Evolutionary conservation across 2,113 vertebrate genomes (phyloP).

Genomic region (Crotalus horridus): DNA sequence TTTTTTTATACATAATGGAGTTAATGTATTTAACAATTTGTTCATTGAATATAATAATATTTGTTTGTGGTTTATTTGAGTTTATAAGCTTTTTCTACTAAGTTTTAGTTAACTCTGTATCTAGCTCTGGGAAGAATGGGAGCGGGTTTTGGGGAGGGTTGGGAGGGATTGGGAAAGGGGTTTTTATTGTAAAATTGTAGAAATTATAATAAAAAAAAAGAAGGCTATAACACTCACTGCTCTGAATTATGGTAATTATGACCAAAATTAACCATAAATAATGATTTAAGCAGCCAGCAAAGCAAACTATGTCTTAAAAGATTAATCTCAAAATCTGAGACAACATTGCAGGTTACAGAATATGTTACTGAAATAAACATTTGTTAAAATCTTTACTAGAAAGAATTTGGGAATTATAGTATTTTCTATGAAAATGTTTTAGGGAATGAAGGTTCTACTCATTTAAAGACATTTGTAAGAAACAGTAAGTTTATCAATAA

Average conservation of each 20-base stretch:
- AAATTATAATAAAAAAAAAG: too few relatives aligned
- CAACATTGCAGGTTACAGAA: background rate
- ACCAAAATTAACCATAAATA: background rate
- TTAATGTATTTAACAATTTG: too few relatives aligned
- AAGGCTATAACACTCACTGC: background rate
- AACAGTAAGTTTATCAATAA: constrained; percentile 8
- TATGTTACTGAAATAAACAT: constrained; percentile 4
- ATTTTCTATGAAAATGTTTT: background rate
- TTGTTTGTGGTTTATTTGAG: too few relatives aligned
- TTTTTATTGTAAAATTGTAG: too few relatives aligned
- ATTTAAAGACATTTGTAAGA: constrained; percentile 31
- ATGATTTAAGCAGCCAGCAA: background rate
- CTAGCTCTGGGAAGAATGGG: too few relatives aligned
- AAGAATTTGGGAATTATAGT: background rate
- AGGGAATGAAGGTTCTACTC: constrained; percentile 1
- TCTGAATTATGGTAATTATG: background rate
- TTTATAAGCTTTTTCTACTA: too few relatives aligned
- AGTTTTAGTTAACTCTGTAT: too few relatives aligned
- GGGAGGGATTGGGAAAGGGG: too few relatives aligned
- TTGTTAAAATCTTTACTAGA: background rate
- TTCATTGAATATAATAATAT: too few relatives aligned
- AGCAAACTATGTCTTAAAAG: background rate
- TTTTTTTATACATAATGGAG: too few relatives aligned
- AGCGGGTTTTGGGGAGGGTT: too few relatives aligned
- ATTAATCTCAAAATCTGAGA: background rate